These are phyloP conservation scores for Limnodromus scolopaceus DNA, from an alignment of 2,797 vertebrate genomes.

Conservation along the genomic window DNA sequence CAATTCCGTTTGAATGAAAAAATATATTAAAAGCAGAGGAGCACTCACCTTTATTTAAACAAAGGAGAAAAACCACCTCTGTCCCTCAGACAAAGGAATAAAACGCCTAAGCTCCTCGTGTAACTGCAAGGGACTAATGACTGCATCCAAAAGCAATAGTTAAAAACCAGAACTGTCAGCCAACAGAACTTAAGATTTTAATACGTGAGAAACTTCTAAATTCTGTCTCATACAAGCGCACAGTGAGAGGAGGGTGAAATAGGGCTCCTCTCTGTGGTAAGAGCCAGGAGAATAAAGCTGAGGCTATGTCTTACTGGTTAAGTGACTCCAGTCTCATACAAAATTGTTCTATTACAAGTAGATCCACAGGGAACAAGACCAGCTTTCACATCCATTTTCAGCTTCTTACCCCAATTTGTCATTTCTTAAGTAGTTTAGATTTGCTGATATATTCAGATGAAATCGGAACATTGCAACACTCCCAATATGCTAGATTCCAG, in stretches of 20 bases:
- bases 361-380: neutral
- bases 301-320: neutral
- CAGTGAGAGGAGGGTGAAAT: neutral
- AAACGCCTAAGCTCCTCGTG: neutral
- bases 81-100: neutral
- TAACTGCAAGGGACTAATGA: neutral
- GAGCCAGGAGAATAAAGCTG: neutral
- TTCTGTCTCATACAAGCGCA: neutral
- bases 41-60: neutral
- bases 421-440: constrained; percentile 20
- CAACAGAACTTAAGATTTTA: neutral
- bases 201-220: neutral
- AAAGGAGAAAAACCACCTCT: neutral
- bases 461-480: neutral
- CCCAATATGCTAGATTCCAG: neutral
- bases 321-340: neutral
- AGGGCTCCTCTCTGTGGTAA: neutral
- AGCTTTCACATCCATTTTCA: constrained; percentile 14
- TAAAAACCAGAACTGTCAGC: neutral
- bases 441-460: neutral
- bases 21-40: neutral
- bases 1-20: neutral
- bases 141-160: neutral
- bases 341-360: neutral
- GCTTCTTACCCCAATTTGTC: neutral